These are phyloP conservation scores for Falco punctatus DNA, from an alignment of 2,113 vertebrate species.

Conservation along the genomic window DNA sequence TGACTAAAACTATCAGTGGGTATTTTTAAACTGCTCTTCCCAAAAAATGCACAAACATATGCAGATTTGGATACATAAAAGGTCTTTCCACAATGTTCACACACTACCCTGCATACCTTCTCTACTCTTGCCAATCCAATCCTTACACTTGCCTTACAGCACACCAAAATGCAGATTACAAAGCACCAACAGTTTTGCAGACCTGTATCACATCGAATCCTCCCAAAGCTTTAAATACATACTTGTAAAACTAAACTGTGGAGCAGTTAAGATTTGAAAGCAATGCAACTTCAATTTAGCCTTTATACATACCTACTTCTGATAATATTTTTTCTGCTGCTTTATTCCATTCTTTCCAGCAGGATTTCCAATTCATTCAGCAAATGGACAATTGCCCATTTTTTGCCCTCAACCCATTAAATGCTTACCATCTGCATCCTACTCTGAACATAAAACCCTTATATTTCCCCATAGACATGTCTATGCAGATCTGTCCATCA, in stretches of 20 bases:
- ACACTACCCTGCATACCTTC: background rate
- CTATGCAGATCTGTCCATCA: background rate
- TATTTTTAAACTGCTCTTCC: background rate
- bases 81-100: background rate
- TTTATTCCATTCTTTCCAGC: background rate
- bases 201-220: background rate
- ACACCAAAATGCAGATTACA: background rate
- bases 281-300: background rate
- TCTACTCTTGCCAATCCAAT: background rate
- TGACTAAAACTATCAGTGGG: background rate
- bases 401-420: constrained; percentile 8
- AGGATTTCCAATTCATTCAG: constrained; percentile 11
- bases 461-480: background rate
- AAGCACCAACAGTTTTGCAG: background rate
- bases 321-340: background rate
- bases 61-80: background rate
- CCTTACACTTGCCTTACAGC: background rate
- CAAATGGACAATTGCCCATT: background rate
- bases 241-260: background rate
- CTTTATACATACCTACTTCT: background rate
- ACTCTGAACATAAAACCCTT: background rate
- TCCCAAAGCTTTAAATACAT: background rate
- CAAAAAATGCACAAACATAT: background rate
- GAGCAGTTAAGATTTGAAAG: background rate
- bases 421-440: background rate